Evolutionary conservation across 35 echinoderm and acorn worm genomes (phyloP).

Genomic region (Antedon bifida): DNA sequence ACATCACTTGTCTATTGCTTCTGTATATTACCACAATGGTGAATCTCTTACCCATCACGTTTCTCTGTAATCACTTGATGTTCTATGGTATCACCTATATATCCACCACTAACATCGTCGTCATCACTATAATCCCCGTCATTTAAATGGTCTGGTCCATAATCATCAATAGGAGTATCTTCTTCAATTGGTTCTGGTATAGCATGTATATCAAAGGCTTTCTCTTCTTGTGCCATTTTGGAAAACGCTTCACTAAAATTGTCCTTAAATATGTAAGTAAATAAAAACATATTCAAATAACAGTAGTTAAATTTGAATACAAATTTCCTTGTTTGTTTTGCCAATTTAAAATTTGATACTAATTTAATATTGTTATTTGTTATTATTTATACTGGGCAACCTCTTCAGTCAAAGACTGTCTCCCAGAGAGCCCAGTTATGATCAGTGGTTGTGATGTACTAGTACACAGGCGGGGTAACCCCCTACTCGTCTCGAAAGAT

Average conservation of each 20-base stretch:
- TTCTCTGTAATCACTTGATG: constrained; percentile 28
- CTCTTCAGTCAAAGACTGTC: too few relatives aligned
- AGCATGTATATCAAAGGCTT: constrained; percentile 81
- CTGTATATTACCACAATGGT: too few relatives aligned
- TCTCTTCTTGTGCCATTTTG: constrained; percentile 37
- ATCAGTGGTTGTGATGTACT: too few relatives aligned
- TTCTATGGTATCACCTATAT: constrained; percentile 45
- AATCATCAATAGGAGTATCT: constrained; percentile 4
- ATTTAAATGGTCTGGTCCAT: constrained; percentile 21
- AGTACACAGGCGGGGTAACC: too few relatives aligned
- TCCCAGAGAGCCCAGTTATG: too few relatives aligned
- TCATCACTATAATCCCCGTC: constrained; percentile 45
- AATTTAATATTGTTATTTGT: too few relatives aligned
- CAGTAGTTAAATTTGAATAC: too few relatives aligned
- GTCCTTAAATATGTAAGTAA: constrained; percentile 20
- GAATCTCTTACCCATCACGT: neutral
- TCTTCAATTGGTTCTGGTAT: constrained; percentile 81
- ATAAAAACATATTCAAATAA: neutral
- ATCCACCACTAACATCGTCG: constrained; percentile 18
- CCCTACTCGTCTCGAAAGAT: too few relatives aligned
- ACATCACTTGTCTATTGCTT: too few relatives aligned
- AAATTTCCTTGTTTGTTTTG: too few relatives aligned
- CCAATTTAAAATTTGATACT: too few relatives aligned
- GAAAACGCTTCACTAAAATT: constrained; percentile 23
- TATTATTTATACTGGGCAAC: too few relatives aligned